Conservation (phyloP, 1,140 invertebrate genomes). For the Diorhabda sublineata region DNA sequence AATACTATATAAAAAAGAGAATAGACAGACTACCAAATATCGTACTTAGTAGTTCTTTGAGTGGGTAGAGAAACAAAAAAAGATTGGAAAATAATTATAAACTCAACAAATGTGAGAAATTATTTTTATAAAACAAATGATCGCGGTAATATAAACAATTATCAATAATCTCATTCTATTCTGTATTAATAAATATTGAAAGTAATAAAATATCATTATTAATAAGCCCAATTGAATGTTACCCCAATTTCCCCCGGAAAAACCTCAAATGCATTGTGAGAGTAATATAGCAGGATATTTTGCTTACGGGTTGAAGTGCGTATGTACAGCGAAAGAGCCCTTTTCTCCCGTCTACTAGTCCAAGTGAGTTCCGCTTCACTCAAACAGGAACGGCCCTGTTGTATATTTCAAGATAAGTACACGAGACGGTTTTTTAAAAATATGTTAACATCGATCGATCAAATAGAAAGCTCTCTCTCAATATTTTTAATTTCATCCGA, state of each 20-base stretch:
- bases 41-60: too few species aligned
- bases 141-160: too few species aligned
- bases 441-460: too few species aligned
- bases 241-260: constrained; percentile 1
- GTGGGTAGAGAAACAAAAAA: too few species aligned
- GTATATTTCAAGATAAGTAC: constrained; percentile 6
- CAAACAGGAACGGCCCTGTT: constrained; percentile 4
- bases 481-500: too few species aligned
- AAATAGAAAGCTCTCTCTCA: too few species aligned
- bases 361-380: constrained; percentile 15
- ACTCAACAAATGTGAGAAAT: too few species aligned
- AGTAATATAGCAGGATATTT: constrained; percentile 25
- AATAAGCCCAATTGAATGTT: neutral
- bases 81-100: too few species aligned
- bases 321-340: constrained; percentile 24
- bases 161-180: too few species aligned
- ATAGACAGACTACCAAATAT: too few species aligned
- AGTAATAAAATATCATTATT: neutral
- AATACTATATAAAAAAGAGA: too few species aligned
- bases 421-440: constrained; percentile 4
- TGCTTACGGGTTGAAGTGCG: constrained; percentile 32
- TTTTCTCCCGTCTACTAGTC: constrained; percentile 20
- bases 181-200: neutral
- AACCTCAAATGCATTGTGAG: constrained; percentile 1
- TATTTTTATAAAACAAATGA: too few species aligned